phyloP scores from a whole-genome alignment of 2,113 vertebrate genomes.

The Copsychus sechellarum region DNA sequence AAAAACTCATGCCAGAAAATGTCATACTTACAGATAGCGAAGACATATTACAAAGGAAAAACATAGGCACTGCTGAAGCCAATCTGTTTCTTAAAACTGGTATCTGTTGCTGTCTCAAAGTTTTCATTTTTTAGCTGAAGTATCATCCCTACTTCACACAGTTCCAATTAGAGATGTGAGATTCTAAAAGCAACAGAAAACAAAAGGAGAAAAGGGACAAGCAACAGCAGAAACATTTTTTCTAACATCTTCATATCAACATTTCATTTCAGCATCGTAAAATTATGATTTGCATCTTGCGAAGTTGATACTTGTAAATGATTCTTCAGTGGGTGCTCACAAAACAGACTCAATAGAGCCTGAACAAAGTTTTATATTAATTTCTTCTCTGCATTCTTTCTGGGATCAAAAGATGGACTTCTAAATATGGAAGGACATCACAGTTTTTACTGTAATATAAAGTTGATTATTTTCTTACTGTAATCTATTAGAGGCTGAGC shows the following conservation, averaged over 20 bases:
- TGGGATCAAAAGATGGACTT: conserved; percentile 39
- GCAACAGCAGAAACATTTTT: neutral
- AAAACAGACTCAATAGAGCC: neutral
- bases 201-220: neutral
- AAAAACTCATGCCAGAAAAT: neutral
- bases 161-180: neutral
- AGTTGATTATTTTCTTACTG: conserved; percentile 37
- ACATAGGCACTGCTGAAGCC: neutral
- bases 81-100: neutral
- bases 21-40: neutral
- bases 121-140: neutral
- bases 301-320: neutral
- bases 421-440: conserved; percentile 36
- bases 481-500: conserved; percentile 45
- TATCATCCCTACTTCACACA: neutral
- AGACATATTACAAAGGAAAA: neutral
- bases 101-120: neutral
- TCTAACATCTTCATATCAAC: neutral
- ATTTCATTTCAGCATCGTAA: neutral
- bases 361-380: neutral
- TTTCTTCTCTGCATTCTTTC: neutral
- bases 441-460: conserved; percentile 29
- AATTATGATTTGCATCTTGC: neutral
- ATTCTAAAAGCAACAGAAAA: neutral
- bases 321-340: neutral